Evolutionary conservation across 2,888 invertebrate species (phyloP).

Genomic region (Rhamnusium bicolor): DNA sequence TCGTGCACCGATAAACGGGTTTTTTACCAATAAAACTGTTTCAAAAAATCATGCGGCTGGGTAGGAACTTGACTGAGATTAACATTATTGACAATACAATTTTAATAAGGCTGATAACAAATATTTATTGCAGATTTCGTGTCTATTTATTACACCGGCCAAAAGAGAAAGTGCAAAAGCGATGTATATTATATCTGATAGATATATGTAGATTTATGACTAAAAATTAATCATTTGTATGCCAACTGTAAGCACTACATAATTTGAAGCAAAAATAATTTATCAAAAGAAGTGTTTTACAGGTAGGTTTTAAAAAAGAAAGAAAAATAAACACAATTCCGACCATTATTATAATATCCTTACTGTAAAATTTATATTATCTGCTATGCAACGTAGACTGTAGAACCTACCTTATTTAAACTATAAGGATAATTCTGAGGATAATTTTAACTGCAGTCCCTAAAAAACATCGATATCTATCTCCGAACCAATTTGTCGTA

Average conservation of each 20-base stretch:
- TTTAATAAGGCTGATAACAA: slow-evolving; percentile 3
- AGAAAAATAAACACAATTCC: too few species aligned
- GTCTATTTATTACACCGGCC: slow-evolving; percentile 4
- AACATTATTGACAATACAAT: slow-evolving; percentile 10
- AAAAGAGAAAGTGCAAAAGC: slow-evolving; percentile 7
- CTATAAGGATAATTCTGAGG: too few species aligned
- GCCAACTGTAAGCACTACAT: background rate
- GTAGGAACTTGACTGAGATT: background rate
- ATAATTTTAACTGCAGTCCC: too few species aligned
- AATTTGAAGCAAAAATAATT: too few species aligned
- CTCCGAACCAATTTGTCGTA: too few species aligned
- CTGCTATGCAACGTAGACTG: too few species aligned
- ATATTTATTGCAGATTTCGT: slow-evolving; percentile 16
- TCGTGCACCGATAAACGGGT: slow-evolving; percentile 1
- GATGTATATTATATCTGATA: slow-evolving; percentile 13
- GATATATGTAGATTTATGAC: slow-evolving; percentile 35
- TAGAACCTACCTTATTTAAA: too few species aligned
- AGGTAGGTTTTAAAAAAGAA: too few species aligned
- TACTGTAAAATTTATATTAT: too few species aligned
- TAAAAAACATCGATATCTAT: too few species aligned
- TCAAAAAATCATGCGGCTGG: background rate
- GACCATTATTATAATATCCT: too few species aligned
- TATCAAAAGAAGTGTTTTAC: too few species aligned
- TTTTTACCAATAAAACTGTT: background rate
- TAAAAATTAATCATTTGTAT: slow-evolving; percentile 33